phyloP scores from a whole-genome alignment of 2,888 invertebrate genomes.

The Eupithecia insigniata region DNA sequence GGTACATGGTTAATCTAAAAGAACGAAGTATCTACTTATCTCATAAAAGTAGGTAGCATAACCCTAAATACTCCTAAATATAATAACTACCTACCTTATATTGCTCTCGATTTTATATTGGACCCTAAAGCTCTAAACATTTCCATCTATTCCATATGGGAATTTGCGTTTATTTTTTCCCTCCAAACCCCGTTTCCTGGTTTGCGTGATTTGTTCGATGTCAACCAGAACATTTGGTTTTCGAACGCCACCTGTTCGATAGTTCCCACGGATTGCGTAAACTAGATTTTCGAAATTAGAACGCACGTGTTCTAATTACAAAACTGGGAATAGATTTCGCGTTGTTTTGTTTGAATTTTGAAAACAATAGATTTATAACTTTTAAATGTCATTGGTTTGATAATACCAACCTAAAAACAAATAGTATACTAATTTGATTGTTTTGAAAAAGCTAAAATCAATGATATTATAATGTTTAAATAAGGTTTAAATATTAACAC shows the following conservation, averaged over 20 bases:
- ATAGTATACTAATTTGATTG: too few species aligned
- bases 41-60: too few species aligned
- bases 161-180: conserved; percentile 49
- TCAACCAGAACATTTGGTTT: conserved; percentile 68
- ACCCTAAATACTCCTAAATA: too few species aligned
- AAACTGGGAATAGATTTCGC: conserved; percentile 49
- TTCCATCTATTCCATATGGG: conserved; percentile 37
- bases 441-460: too few species aligned
- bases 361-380: conserved; percentile 6
- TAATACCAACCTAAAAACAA: neutral
- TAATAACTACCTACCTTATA: neutral
- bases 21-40: too few species aligned
- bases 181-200: conserved; percentile 62
- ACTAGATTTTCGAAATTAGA: conserved; percentile 45
- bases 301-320: conserved; percentile 62
- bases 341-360: conserved; percentile 43
- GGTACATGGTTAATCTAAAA: neutral
- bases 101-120: neutral
- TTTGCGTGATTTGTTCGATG: conserved; percentile 70
- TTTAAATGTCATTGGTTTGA: neutral
- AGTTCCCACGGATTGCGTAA: conserved; percentile 68
- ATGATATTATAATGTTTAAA: too few species aligned
- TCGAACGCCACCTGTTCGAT: conserved; percentile 68
- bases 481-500: too few species aligned
- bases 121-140: neutral